A percentile compares a stretch with the other conserved stretches of the same genome.
Evolutionary conservation across 1,140 invertebrate species (phyloP).

Genomic region (Tetraneura akinire): DNA sequence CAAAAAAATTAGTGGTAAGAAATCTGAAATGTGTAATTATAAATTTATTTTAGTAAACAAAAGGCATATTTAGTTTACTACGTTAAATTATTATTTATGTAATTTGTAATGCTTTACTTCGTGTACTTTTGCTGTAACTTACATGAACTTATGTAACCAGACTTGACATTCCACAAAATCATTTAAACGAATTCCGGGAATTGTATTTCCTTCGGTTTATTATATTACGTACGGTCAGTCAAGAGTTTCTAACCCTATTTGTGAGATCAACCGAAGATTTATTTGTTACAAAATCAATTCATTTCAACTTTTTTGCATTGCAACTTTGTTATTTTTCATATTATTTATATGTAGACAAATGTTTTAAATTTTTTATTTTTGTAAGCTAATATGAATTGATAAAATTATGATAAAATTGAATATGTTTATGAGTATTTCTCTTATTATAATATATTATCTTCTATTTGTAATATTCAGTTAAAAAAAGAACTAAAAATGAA

Average conservation of each 20-base stretch:
- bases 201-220: background rate
- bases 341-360: background rate
- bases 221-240: background rate
- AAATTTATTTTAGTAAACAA: too few species aligned
- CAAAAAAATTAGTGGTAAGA: too few species aligned
- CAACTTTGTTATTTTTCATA: background rate
- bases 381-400: too few species aligned
- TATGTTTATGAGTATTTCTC: too few species aligned
- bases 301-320: background rate
- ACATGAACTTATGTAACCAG: too few species aligned
- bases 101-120: slow-evolving; percentile 7
- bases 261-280: background rate
- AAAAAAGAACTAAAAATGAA: too few species aligned
- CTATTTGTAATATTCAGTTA: too few species aligned
- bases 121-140: background rate
- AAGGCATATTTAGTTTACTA: background rate
- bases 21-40: background rate
- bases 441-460: too few species aligned
- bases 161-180: slow-evolving; percentile 30
- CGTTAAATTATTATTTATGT: background rate
- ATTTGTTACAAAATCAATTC: background rate
- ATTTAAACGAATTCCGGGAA: slow-evolving; percentile 43
- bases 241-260: too few species aligned
- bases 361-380: background rate
- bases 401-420: too few species aligned